phyloP scores from a whole-genome alignment of 2,888 invertebrate species.

The Drosophila multiciliata region DNA sequence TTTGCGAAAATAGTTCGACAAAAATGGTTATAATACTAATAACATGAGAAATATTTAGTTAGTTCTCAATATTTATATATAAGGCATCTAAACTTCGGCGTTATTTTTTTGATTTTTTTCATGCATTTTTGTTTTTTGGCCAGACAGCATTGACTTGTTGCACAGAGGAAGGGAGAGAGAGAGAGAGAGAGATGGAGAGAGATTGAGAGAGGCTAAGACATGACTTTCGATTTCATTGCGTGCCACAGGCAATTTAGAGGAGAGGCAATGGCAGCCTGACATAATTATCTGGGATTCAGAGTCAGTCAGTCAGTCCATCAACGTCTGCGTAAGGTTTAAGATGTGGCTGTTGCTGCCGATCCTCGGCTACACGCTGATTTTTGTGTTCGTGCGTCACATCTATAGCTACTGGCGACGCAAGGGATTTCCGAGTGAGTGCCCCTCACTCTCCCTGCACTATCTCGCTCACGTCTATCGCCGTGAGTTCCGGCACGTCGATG shows the following conservation, averaged over 20 bases:
- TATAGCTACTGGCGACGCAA: conserved; percentile 82
- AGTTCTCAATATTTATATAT: background rate
- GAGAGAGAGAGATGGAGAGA: background rate
- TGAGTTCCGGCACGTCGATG: conserved; percentile 78
- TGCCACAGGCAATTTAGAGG: conserved; percentile 47
- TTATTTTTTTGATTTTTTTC: background rate
- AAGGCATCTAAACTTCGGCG: background rate
- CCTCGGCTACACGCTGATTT: conserved; percentile 66
- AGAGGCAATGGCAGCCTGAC: conserved; percentile 46
- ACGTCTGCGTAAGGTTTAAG: conserved; percentile 49
- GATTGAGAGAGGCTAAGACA: conserved; percentile 39
- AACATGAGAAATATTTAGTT: background rate
- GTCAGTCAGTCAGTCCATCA: conserved; percentile 53
- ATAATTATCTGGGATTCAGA: conserved; percentile 64
- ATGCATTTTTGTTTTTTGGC: conserved; percentile 39
- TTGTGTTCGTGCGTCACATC: conserved; percentile 76
- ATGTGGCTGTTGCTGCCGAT: conserved; percentile 83
- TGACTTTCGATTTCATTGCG: conserved; percentile 68
- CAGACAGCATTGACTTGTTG: conserved; percentile 62
- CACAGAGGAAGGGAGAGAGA: conserved; percentile 21
- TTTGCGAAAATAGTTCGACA: background rate
- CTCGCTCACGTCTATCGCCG: conserved; percentile 70
- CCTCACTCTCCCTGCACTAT: conserved; percentile 65
- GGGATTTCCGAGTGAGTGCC: conserved; percentile 77
- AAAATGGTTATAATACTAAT: background rate